These are phyloP conservation scores for Myodes glareolus DNA, from an alignment of 2,113 vertebrate genomes.

Conservation along the genomic window DNA sequence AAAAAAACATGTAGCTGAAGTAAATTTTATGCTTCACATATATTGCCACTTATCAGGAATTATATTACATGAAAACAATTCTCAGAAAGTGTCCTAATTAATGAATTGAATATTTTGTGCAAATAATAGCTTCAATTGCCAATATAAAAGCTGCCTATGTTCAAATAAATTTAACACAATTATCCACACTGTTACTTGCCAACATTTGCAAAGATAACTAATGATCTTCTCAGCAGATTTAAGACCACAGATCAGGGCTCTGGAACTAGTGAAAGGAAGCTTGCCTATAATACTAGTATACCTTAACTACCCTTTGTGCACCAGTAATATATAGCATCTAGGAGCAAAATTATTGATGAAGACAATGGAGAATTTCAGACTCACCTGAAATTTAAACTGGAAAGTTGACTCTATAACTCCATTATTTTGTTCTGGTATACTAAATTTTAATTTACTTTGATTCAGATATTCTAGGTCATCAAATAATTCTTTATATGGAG, in stretches of 20 bases:
- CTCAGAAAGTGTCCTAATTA: conserved; percentile 60
- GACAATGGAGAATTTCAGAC: background rate
- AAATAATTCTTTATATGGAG: background rate
- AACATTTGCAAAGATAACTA: conserved; percentile 67
- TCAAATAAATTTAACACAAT: conserved; percentile 71
- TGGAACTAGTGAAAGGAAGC: background rate
- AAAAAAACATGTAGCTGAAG: conserved; percentile 35
- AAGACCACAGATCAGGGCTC: background rate
- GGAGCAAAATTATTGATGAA: background rate
- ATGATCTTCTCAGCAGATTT: conserved; percentile 62
- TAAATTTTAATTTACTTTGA: background rate
- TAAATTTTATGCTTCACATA: conserved; percentile 49
- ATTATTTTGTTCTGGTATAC: background rate
- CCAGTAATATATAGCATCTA: background rate
- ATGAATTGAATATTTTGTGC: conserved; percentile 47
- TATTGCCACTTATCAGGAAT: conserved; percentile 33
- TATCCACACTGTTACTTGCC: conserved; percentile 38
- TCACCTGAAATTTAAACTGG: background rate
- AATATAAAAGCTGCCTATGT: conserved; percentile 56
- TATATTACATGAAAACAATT: conserved; percentile 27
- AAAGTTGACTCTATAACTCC: background rate
- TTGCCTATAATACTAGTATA: background rate
- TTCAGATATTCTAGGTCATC: background rate
- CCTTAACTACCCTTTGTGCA: background rate
- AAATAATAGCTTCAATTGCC: conserved; percentile 63